phyloP scores from a whole-genome alignment of 2,113 vertebrate species.

The Rhea americana region DNA sequence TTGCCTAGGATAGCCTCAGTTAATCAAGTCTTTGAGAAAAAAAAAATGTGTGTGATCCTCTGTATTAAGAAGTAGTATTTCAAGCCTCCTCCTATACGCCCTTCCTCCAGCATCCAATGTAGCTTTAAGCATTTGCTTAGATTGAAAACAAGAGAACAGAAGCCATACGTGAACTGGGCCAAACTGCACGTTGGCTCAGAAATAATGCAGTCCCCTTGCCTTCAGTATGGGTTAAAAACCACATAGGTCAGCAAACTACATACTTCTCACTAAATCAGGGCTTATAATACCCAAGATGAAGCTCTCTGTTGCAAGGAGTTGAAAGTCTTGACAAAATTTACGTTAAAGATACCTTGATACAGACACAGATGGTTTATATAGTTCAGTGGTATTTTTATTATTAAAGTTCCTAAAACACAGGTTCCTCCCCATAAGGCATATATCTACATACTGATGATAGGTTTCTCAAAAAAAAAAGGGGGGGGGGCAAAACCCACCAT shows the following conservation, averaged over 20 bases:
- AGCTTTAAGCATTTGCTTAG: not conserved
- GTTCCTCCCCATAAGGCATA: not conserved
- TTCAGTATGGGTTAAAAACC: not conserved
- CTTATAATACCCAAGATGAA: not conserved
- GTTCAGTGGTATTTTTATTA: not conserved
- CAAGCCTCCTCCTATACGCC: not conserved
- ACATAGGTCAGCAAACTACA: not conserved
- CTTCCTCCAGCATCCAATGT: not conserved
- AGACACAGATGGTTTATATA: not conserved
- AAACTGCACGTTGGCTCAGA: not conserved
- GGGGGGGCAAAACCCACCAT: no score
- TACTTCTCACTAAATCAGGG: not conserved
- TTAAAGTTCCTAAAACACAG: not conserved
- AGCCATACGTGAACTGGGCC: not conserved
- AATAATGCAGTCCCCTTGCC: not conserved
- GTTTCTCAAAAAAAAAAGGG: not conserved
- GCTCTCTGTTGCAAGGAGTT: not conserved
- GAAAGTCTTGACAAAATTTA: not conserved
- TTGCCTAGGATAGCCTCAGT: constrained; percentile 13
- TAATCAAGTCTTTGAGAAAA: constrained; percentile 18
- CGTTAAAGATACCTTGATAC: not conserved
- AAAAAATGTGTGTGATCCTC: constrained; percentile 5
- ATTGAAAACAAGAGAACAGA: not conserved
- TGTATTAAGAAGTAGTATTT: not conserved
- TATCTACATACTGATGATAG: not conserved